These are phyloP conservation scores for Carpatolechia fugitivella DNA, from an alignment of 2,888 invertebrate species.

Conservation along the genomic window DNA sequence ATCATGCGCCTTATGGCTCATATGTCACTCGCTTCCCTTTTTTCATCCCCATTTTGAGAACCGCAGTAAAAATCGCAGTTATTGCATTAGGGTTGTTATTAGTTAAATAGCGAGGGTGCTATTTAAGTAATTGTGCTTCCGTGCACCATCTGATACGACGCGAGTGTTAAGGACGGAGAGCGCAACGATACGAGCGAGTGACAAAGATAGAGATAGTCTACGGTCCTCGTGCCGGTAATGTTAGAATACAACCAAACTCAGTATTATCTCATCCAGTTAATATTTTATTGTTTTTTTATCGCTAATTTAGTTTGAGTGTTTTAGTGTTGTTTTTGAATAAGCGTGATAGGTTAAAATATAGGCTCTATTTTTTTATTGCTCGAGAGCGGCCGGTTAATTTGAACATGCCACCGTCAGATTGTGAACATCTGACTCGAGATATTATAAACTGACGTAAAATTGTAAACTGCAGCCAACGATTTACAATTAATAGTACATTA, in stretches of 20 bases:
- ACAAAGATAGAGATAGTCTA: constrained; percentile 20
- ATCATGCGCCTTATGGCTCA: too few relatives aligned
- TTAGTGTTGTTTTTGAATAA: neutral
- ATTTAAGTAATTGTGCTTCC: constrained; percentile 48
- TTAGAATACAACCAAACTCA: constrained; percentile 29
- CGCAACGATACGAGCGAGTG: constrained; percentile 40
- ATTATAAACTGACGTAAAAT: too few relatives aligned
- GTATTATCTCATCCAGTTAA: neutral
- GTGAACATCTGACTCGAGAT: too few relatives aligned
- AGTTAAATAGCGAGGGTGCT: constrained; percentile 53
- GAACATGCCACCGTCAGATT: too few relatives aligned
- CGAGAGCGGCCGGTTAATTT: too few relatives aligned
- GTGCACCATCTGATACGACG: constrained; percentile 55
- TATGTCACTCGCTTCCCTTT: too few relatives aligned
- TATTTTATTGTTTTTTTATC: constrained; percentile 15
- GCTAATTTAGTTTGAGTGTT: neutral
- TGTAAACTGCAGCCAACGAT: too few relatives aligned
- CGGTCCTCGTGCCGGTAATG: constrained; percentile 46
- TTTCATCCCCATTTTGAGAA: constrained; percentile 32
- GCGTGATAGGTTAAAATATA: too few relatives aligned
- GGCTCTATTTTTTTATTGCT: too few relatives aligned
- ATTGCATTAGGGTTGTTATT: constrained; percentile 47
- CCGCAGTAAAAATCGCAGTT: constrained; percentile 34
- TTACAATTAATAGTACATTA: too few relatives aligned
- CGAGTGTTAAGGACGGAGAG: constrained; percentile 10